phyloP scores from a whole-genome alignment of 1,140 invertebrate genomes.

The Heliconius congener region DNA sequence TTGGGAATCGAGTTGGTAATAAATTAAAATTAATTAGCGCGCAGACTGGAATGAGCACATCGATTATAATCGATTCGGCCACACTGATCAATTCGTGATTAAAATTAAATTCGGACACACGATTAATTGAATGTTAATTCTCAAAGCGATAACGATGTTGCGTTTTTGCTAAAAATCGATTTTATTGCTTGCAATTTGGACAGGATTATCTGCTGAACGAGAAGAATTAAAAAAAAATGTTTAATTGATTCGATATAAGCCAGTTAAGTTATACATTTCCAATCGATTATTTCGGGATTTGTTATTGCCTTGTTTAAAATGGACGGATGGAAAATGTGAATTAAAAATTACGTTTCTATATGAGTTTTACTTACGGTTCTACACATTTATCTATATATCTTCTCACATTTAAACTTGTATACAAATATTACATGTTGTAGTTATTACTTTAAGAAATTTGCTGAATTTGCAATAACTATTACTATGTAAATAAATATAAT shows the following conservation, averaged over 20 bases:
- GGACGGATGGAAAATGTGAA: neutral
- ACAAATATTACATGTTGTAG: too few relatives aligned
- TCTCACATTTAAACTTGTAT: too few relatives aligned
- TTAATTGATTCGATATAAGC: slow-evolving; percentile 3
- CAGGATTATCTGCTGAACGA: neutral
- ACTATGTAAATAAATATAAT: too few relatives aligned
- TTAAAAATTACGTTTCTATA: neutral
- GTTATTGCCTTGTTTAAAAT: neutral
- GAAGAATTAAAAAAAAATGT: neutral
- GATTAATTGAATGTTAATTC: slow-evolving; percentile 18
- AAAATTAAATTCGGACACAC: slow-evolving; percentile 4
- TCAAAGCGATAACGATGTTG: neutral
- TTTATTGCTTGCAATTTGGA: neutral
- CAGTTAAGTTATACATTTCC: neutral
- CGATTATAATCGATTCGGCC: slow-evolving; percentile 16
- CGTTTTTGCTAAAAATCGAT: slow-evolving; percentile 9
- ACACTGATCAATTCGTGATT: slow-evolving; percentile 18
- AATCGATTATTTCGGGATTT: neutral
- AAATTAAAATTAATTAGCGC: slow-evolving; percentile 6
- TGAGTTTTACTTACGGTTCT: too few relatives aligned
- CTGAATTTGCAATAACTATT: too few relatives aligned
- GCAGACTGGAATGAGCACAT: neutral
- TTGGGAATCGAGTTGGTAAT: neutral
- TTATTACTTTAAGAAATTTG: too few relatives aligned
- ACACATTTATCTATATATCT: too few relatives aligned